Evolutionary conservation across 2,113 vertebrate species (phyloP), one percentile per base, ranked within the genome.

Genomic region (Glaucidium brasilianum): DNA sequence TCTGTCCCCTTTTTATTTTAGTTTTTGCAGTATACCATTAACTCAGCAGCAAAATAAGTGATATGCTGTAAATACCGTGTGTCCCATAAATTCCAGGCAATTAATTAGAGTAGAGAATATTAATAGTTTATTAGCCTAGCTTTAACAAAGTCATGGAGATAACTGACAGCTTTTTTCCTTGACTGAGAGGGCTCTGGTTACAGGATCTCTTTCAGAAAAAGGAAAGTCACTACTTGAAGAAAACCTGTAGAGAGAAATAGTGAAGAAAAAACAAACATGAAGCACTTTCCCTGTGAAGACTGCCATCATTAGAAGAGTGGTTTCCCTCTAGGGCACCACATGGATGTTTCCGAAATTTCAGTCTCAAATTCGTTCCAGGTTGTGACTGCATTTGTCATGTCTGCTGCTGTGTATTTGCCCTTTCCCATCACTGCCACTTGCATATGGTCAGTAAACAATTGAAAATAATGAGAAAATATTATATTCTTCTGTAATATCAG

Each of bases 351-450:
- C 62, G 39, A 39, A 39, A 39, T 72, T 79, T 90, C 13, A 11
- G 34, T 86, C 35, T 85, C 80, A 94, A 92, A 85, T 96, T 92
- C 37, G 2, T 93, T 95, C 77, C 73, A 85, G 59, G 64, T 68
- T 94, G 76, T 85, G 71, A 97, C 83, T 94, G 43, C 72, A n/a
- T 76, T 25, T 81, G 58, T 77, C 35, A 87, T 81, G 81, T 63
- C 77, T 91, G n/a, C 13, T 58, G 41, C 43, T 6, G 5, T 34
- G 6, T 39, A 22, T 79, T 84, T 90, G 56, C 27, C 20, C 63
- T 79, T 90, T 93, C n/a, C 35, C 30, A 34, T 58, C 3, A 1
- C 19, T 58, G 41, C 30, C n/a, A 63, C 43, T 78, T 86, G 55
- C 2, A 3, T 73, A 41, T 2, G 2, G 32, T 53, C 58, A 63